Base-by-base conservation (phyloP, 35 echinoderm and acorn worm species). In the Hemicentrotus pulcherrimus region DNA sequence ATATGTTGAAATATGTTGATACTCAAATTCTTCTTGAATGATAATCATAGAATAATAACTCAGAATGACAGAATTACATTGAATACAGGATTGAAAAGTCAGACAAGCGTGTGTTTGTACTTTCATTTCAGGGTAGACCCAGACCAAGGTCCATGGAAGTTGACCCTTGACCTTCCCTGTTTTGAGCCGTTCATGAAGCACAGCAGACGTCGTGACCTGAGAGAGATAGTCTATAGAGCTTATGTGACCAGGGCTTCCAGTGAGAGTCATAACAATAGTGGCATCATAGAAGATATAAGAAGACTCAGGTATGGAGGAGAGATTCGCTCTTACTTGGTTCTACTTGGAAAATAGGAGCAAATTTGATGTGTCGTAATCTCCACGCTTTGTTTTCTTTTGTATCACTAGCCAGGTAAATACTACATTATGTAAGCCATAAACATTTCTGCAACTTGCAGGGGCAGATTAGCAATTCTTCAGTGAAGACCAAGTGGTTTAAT, bases 111-210 rank as follows among this genome's bases (percentile, higher is more conserved):
- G 28, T 24, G 1, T 71, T 71, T 24, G 4, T 71, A n/a, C n/a
- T 28, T 28, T 78, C 48, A 88, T 94, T 94, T 47, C 31, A 98
- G 97, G 45, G 94, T 86, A 52, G 95, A 97, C 92, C 59, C 94
- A 61, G 95, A 95, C 4, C 96, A 91, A 91, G 98, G 98, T 24
- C 98, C 98, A 5, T 99, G 98, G 98, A 95, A 96, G 78, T 86
- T 99, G 47, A 99, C 97, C 45, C 91, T 99, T 18, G 98, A 99
- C 87, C 91, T 97, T 47, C 98, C 98, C 4, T 99, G 98, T 88
- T 97, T 96, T 95, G 98, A 97, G 52, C 98, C 98, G 0, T 99
- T 99, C 28, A 96, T 99, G 97, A 99, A 97, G 59, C 97, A 99
- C 91, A 97, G 97, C 46, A 96, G 86, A 60, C 91, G 96, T 9